Percentiles rank a stretch among this genome's conserved stretches.
These are phyloP conservation scores for Xanthia icteritia DNA, from an alignment of 2,888 invertebrate genomes.

Conservation along the genomic window DNA sequence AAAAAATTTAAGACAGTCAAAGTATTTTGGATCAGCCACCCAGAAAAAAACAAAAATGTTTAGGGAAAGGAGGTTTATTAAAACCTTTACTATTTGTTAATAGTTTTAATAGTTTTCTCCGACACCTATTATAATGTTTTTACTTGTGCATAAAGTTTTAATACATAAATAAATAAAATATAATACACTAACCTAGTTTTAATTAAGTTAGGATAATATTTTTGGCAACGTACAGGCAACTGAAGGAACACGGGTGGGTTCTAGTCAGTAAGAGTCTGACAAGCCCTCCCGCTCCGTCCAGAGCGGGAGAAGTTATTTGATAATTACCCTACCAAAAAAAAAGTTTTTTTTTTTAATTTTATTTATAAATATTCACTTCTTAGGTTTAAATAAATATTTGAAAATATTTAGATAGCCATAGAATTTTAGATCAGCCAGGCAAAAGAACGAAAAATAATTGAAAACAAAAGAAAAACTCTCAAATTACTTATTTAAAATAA, in stretches of 20 bases:
- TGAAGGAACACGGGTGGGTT: no score
- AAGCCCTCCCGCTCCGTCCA: no score
- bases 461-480: no score
- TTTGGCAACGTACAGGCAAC: no score
- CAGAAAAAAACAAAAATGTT: neutral
- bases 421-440: neutral
- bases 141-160: no score
- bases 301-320: no score
- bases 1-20: no score
- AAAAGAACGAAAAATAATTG: neutral
- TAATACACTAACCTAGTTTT: neutral
- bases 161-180: no score
- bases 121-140: no score
- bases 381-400: neutral
- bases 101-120: no score
- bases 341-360: neutral
- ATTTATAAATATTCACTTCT: neutral
- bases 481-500: neutral
- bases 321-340: no score
- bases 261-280: no score
- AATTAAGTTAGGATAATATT: neutral
- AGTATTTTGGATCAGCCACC: neutral
- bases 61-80: neutral
- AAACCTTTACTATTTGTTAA: neutral
- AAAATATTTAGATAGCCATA: neutral